Evolutionary conservation across 2,888 invertebrate genomes (phyloP).

Genomic region (Xestia xanthographa): DNA sequence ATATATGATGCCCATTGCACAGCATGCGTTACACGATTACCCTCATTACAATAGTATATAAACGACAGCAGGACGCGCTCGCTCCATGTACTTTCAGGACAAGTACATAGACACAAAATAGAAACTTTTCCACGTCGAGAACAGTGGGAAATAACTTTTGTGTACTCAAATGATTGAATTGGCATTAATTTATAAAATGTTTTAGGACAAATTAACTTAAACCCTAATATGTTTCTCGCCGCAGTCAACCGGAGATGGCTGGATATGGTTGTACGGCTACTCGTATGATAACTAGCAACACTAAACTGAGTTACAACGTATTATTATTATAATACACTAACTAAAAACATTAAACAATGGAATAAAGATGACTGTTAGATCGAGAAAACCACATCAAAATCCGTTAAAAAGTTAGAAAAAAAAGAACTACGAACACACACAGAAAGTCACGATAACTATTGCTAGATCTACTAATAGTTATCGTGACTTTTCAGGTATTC

Average conservation of each 20-base stretch:
- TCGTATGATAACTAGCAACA: not conserved
- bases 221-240: not conserved
- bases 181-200: not conserved
- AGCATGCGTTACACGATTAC: constrained; percentile 49
- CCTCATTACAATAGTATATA: constrained; percentile 43
- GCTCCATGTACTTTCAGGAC: constrained; percentile 11
- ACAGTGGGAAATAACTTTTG: not conserved
- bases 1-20: constrained; percentile 73
- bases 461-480: not conserved
- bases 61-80: constrained; percentile 14
- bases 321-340: not conserved
- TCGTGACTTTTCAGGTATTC: not conserved
- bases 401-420: not conserved
- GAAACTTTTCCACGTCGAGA: not conserved
- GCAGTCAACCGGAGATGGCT: not conserved
- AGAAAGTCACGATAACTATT: not conserved
- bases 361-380: not conserved
- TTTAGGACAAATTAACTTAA: not conserved
- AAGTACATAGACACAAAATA: not conserved
- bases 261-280: not conserved
- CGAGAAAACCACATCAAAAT: not conserved
- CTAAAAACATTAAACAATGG: not conserved
- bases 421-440: not conserved
- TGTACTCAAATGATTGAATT: not conserved
- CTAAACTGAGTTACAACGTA: not conserved